These are phyloP conservation scores for Cololabis saira DNA, from an alignment of 2,113 vertebrate genomes.

Conservation along the genomic window DNA sequence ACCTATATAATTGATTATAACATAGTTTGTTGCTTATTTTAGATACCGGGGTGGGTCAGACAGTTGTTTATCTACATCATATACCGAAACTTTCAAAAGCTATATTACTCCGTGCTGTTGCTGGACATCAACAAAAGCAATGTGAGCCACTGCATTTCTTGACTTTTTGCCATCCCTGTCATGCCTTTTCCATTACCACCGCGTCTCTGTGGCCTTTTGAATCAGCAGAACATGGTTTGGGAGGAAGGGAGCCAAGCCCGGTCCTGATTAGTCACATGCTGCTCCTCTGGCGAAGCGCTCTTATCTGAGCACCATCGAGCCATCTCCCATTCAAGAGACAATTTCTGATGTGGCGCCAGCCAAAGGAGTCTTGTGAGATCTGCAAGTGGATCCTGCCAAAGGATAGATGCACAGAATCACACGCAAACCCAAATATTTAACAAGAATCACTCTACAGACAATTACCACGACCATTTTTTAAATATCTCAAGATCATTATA, in stretches of 20 bases:
- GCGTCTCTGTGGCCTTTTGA: constrained; percentile 70
- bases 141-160: constrained; percentile 43
- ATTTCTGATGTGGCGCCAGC: constrained; percentile 61
- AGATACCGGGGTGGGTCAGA: constrained; percentile 55
- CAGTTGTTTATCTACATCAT: constrained; percentile 50
- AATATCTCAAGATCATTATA: neutral
- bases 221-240: constrained; percentile 70
- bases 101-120: constrained; percentile 54
- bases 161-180: constrained; percentile 57
- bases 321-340: constrained; percentile 54
- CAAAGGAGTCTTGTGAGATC: constrained; percentile 63
- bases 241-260: constrained; percentile 59
- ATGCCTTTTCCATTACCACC: constrained; percentile 49
- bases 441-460: neutral
- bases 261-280: constrained; percentile 74
- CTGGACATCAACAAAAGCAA: constrained; percentile 63
- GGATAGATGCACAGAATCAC: constrained; percentile 26
- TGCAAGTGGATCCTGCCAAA: constrained; percentile 23
- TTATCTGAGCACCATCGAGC: constrained; percentile 70
- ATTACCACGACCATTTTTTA: constrained; percentile 1
- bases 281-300: constrained; percentile 65
- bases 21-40: constrained; percentile 43
- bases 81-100: constrained; percentile 55
- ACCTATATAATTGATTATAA: constrained; percentile 45
- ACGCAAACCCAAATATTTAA: constrained; percentile 32